phyloP scores from a whole-genome alignment of 2,113 vertebrate genomes.

The Halichoerus grypus region DNA sequence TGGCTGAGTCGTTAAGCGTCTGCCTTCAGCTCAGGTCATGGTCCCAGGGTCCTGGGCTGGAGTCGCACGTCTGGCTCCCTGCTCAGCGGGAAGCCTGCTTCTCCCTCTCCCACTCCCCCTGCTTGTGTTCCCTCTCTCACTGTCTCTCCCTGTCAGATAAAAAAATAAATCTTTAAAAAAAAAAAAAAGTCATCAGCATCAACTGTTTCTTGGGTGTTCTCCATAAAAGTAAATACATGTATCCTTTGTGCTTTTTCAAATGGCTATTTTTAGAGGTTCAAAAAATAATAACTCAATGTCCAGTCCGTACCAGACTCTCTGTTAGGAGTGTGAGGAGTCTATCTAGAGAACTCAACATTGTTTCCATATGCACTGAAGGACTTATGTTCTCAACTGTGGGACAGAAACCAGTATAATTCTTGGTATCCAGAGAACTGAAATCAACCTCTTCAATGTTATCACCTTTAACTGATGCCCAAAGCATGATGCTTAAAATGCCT shows the following conservation, averaged over 20 bases:
- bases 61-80: too few species aligned
- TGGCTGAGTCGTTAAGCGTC: too few species aligned
- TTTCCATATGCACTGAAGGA: neutral
- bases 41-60: too few species aligned
- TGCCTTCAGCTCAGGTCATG: too few species aligned
- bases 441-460: neutral
- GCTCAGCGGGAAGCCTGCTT: too few species aligned
- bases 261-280: neutral
- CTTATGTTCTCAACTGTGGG: neutral
- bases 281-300: neutral
- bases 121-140: too few species aligned
- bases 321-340: neutral
- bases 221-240: neutral
- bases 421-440: neutral
- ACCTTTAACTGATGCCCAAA: neutral
- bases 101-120: too few species aligned
- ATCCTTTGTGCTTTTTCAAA: constrained; percentile 26
- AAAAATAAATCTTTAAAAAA: too few species aligned
- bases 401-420: neutral
- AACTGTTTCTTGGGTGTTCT: neutral
- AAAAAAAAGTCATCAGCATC: neutral
- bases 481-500: neutral
- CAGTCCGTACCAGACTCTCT: neutral
- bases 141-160: too few species aligned
- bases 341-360: neutral